Conservation (phyloP, 2,888 invertebrate genomes). For the Ellobium chinense region DNA sequence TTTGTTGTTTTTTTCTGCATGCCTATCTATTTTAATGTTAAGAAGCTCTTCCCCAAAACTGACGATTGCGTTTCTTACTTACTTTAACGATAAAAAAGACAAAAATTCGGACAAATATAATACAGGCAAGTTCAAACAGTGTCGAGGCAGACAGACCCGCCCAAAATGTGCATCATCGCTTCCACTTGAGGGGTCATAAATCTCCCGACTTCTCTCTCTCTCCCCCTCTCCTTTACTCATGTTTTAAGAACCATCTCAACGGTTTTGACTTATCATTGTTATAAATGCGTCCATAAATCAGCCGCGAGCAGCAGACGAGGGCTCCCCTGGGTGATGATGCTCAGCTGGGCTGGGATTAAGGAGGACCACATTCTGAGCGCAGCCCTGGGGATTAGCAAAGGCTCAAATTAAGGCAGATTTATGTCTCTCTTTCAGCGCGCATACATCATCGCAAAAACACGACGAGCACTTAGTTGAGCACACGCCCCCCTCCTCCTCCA, state of each 20-base stretch:
- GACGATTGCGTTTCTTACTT: too few species aligned
- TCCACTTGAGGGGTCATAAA: neutral
- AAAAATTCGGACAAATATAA: too few species aligned
- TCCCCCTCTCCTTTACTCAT: too few species aligned
- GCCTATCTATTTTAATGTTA: too few species aligned
- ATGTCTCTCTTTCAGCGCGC: neutral
- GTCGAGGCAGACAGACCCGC: too few species aligned
- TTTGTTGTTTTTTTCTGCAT: too few species aligned
- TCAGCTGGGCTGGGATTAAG: neutral
- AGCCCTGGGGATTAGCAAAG: neutral
- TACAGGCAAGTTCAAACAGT: too few species aligned
- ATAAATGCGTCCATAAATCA: conserved; percentile 23
- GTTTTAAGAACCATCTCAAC: neutral
- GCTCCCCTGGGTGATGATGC: neutral
- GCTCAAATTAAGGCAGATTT: conserved; percentile 25
- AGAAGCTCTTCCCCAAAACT: too few species aligned
- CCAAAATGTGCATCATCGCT: neutral
- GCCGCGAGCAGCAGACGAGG: neutral
- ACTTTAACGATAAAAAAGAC: too few species aligned
- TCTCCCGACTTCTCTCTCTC: neutral
- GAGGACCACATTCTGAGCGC: neutral
- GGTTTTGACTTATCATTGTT: conserved; percentile 22
- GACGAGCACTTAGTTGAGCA: neutral
- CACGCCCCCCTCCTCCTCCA: neutral
- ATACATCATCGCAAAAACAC: neutral